A percentile compares a stretch with the other conserved stretches of the same genome.
These are phyloP conservation scores for Heterotilapia buettikoferi DNA, from an alignment of 2,113 vertebrate species.

Conservation along the genomic window DNA sequence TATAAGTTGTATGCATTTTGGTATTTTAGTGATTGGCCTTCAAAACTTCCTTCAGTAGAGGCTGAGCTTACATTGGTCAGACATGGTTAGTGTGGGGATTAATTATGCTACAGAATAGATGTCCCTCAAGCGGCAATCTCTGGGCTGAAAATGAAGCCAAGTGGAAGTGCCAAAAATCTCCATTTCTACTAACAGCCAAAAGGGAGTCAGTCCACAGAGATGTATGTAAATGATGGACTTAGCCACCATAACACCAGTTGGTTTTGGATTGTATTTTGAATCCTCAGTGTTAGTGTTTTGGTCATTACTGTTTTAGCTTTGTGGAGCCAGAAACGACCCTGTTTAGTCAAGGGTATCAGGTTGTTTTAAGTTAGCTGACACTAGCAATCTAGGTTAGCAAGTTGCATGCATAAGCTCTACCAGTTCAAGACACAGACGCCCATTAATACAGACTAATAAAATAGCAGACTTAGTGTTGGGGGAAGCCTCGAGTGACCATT, in stretches of 20 bases:
- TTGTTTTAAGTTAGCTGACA: not conserved
- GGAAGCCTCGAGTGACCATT: not conserved
- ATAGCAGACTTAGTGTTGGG: not conserved
- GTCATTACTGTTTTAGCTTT: not conserved
- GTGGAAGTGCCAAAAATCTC: not conserved
- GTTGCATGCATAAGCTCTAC: not conserved
- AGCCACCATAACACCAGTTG: not conserved
- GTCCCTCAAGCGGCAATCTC: not conserved
- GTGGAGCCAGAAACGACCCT: not conserved
- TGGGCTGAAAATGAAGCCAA: not conserved
- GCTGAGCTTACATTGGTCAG: not conserved
- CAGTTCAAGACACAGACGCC: not conserved
- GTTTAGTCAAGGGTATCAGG: not conserved
- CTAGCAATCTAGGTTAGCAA: not conserved
- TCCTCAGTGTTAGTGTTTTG: not conserved
- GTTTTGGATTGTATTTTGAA: not conserved
- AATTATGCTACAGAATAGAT: not conserved
- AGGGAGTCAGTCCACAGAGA: not conserved
- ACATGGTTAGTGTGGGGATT: not conserved
- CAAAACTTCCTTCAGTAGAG: rapidly evolving
- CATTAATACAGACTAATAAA: not conserved
- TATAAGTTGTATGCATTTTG: not conserved
- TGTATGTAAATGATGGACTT: not conserved
- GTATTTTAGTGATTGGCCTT: not conserved
- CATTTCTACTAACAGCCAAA: not conserved